Conservation (phyloP, 2,888 invertebrate genomes). For the Mactromeris polynyma region DNA sequence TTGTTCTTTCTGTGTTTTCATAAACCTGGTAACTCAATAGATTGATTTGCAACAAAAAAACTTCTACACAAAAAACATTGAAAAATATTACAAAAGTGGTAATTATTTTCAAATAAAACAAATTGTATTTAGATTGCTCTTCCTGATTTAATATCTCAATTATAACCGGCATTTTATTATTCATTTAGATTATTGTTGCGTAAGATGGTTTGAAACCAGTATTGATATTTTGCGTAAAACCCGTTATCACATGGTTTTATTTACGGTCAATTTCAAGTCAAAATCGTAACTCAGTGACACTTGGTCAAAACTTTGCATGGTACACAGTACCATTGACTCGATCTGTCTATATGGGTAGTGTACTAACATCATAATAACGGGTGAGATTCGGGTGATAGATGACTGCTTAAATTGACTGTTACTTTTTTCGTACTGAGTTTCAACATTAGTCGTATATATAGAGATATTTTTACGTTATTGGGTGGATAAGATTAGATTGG, state of each 20-base stretch:
- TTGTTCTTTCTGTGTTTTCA: no score
- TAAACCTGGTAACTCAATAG: no score
- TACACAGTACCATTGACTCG: neutral
- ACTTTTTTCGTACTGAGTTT: neutral
- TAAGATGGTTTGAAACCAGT: neutral
- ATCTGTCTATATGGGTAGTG: no score
- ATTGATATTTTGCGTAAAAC: neutral
- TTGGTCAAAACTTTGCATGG: neutral
- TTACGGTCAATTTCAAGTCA: neutral
- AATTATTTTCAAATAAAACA: no score
- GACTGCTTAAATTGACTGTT: neutral
- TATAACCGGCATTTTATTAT: no score
- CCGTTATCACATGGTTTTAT: neutral
- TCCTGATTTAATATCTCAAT: no score
- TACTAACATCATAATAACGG: no score
- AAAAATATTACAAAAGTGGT: no score
- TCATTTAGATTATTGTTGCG: no score
- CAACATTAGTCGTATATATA: neutral
- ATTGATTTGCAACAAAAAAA: no score
- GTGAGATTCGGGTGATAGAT: neutral
- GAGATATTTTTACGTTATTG: neutral
- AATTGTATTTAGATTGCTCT: no score
- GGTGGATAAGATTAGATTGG: neutral
- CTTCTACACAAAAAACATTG: no score
- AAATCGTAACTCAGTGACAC: neutral